Conservation (phyloP, 2,797 vertebrate genomes). For the Tachyglossus aculeatus region DNA sequence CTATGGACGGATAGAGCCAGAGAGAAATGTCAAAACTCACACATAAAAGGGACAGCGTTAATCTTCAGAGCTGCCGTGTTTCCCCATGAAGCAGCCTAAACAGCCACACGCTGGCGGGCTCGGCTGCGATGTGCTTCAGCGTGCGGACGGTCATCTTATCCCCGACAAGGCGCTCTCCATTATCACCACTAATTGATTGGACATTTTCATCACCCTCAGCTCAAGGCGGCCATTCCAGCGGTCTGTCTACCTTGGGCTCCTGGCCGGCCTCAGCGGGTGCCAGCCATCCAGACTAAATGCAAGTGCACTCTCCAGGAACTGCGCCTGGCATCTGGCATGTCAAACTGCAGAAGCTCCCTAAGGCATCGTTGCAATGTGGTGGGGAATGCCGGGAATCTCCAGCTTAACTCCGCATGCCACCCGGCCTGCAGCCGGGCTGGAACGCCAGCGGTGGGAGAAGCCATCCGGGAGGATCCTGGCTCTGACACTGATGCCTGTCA, state of each 20-base stretch:
- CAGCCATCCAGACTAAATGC: conserved; percentile 95
- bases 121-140: conserved; percentile 5
- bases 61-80: conserved; percentile 65
- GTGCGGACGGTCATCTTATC: conserved; percentile 53
- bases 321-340: conserved; percentile 90
- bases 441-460: conserved; percentile 35
- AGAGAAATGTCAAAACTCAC: conserved; percentile 71
- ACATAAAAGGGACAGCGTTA: conserved; percentile 65
- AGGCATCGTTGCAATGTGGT: conserved; percentile 90
- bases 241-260: conserved; percentile 90
- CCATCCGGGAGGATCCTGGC: conserved; percentile 26
- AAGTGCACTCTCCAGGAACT: conserved; percentile 91
- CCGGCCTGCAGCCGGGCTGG: conserved; percentile 69
- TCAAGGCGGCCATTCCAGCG: conserved; percentile 80
- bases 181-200: conserved; percentile 87
- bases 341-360: conserved; percentile 91
- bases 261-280: conserved; percentile 87
- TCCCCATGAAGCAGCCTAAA: conserved; percentile 53
- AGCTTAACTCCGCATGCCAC: conserved; percentile 75
- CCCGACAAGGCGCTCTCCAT: conserved; percentile 76
- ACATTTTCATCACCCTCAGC: conserved; percentile 83
- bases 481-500: conserved; percentile 41
- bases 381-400: conserved; percentile 93
- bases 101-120: conserved; percentile 9
- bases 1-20: conserved; percentile 64